Conservation (phyloP, 2,113 vertebrate species). For the Apistogramma diplotaenia region DNA sequence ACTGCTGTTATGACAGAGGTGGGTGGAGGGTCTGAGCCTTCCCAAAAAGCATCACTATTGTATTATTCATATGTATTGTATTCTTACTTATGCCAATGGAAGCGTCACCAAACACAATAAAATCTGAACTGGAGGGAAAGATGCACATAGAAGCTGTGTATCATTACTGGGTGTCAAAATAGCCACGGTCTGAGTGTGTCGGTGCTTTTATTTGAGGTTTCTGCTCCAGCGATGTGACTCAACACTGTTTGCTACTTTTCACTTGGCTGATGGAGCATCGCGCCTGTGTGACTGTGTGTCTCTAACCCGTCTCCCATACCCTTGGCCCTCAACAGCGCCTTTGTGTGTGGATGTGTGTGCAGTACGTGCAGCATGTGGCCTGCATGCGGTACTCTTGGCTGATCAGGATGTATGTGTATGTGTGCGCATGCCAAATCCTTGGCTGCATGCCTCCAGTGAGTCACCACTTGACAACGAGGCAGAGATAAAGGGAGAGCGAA, state of each 20-base stretch:
- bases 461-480: conserved; percentile 62
- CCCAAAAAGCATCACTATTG: background rate
- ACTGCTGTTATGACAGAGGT: background rate
- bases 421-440: conserved; percentile 46
- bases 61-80: background rate
- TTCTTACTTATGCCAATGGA: background rate
- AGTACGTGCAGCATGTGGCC: conserved; percentile 59
- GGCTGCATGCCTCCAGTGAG: conserved; percentile 56
- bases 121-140: background rate
- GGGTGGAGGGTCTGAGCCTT: background rate
- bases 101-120: background rate
- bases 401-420: conserved; percentile 13
- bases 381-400: conserved; percentile 53
- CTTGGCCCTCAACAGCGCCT: conserved; percentile 38
- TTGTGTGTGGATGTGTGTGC: conserved; percentile 23
- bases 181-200: background rate
- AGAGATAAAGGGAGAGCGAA: conserved; percentile 33
- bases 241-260: conserved; percentile 50
- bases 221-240: conserved; percentile 46
- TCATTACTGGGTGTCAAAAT: conserved; percentile 37
- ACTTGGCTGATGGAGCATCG: conserved; percentile 48
- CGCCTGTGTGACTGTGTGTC: background rate
- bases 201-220: conserved; percentile 41
- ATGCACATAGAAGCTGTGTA: conserved; percentile 2
- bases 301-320: conserved; percentile 5